These are phyloP conservation scores for Zoanthus gigantus DNA, from an alignment of 92 coral and sea anemone genomes.

Conservation along the genomic window DNA sequence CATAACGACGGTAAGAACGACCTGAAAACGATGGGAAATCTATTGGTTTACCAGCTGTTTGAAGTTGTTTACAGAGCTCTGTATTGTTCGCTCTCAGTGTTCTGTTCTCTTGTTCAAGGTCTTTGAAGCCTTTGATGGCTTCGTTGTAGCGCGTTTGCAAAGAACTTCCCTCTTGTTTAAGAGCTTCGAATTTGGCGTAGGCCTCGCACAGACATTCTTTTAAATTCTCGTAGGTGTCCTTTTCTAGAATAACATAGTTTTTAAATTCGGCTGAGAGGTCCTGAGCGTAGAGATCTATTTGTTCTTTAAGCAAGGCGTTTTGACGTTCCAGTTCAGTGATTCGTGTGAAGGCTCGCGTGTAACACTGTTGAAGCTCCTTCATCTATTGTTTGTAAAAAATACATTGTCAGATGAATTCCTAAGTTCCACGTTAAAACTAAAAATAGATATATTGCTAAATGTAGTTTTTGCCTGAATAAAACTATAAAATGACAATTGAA, in stretches of 20 bases:
- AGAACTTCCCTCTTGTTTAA: slow-evolving; percentile 31
- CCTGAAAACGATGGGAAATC: background rate
- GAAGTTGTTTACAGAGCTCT: slow-evolving; percentile 32
- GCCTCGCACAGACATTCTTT: slow-evolving; percentile 51
- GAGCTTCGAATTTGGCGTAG: slow-evolving; percentile 32
- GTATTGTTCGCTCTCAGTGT: slow-evolving; percentile 21
- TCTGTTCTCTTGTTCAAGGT: slow-evolving; percentile 35
- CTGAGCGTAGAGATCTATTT: slow-evolving; percentile 30
- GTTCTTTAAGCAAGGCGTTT: slow-evolving; percentile 28
- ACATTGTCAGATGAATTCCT: background rate
- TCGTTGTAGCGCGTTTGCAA: slow-evolving; percentile 35
- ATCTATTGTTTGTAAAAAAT: slow-evolving; percentile 9
- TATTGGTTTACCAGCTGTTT: slow-evolving; percentile 20
- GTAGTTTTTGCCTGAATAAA: too few relatives aligned
- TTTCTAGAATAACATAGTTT: slow-evolving; percentile 38
- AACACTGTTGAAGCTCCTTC: slow-evolving; percentile 44
- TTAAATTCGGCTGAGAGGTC: slow-evolving; percentile 23
- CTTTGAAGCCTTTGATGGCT: slow-evolving; percentile 22
- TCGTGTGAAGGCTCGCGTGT: slow-evolving; percentile 16
- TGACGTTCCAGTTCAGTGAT: slow-evolving; percentile 45
- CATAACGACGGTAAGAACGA: slow-evolving; percentile 23
- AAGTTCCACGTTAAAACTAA: background rate
- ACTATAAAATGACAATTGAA: too few relatives aligned
- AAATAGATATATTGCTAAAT: background rate
- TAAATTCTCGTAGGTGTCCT: slow-evolving; percentile 25